Base-by-base conservation (phyloP, 2,888 invertebrate species). In the Drosophila kuntzei region DNA sequence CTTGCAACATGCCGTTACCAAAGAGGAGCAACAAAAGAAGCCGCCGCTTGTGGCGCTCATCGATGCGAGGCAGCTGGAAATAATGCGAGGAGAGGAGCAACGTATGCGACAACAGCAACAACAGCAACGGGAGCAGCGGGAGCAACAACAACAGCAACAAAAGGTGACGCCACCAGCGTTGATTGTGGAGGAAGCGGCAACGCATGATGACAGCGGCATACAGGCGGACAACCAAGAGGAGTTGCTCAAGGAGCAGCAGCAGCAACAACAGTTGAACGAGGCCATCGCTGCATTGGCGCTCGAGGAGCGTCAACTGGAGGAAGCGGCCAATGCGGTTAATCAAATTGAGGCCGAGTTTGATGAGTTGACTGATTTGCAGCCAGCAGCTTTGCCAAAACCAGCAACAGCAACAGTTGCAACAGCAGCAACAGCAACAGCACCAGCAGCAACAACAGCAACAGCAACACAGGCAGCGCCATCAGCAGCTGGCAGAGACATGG, bases 221-320 rank as follows among this genome's bases (percentile, higher is more conserved):
- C 96, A 96, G 85, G 97, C 96, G 22, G 96, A 96, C 8, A 74
- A 68, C 59, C 95, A 95, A 89, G 96, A 91, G 47, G 88, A 89
- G 6, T 68, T 90, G 50, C 57, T 69, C 12, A 65, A 73, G 59
- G 66, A 66, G 29, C 84, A 79, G 46, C 86, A 87, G 39, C 89
- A 90, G 61, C 90, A 90, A 29, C 81, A 88, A 36, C 89, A 90
- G 59, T 60, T 90, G 1, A 90, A 90, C 71, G 90, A 89, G 25
- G 90, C 90, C 59, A 90, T 90, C 27, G 90, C 89, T 34, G 90
- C 90, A 1, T 57, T 90, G 57, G 89, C 89, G 14, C 67, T 90
- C 43, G 90, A 90, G 59, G 90, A 90, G 55, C 76, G 84, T 32
- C 90, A 90, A 62, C 62, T 90, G 55, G 88, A 90, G 66, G 84